Base-by-base conservation (phyloP, 2,888 invertebrate genomes). In the Craniophora ligustri region DNA sequence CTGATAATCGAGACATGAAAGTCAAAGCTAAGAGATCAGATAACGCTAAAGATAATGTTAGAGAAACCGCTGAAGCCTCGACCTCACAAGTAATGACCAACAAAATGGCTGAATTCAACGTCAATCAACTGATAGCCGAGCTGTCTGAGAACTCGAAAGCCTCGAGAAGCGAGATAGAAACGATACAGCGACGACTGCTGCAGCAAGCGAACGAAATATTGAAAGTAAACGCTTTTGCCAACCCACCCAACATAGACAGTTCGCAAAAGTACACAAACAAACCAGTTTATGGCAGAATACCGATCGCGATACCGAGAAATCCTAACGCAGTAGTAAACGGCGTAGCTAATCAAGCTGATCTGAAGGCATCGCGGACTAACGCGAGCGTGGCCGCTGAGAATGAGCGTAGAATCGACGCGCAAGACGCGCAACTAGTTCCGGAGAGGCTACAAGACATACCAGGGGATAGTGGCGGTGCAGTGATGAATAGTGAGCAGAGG, bases 141-240 rank as follows among this genome's bases (percentile, higher is more conserved):
- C 78, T 93, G 44, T 91, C 93, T 2, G 84, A 90, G 67, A 93
- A 92, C 71, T 90, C 93, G 4, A 88, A 81, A 75, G 91, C 89
- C 2, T 90, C 93, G 8, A 89, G 84, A 82, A 79, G 80, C 21
- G 93, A 93, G 81, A 92, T 93, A 77, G 90, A 92, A 76, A 84
- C 84, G 47, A 92, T 93, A 78, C 93, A 93, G 72, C 82, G 86
- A 47, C 86, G 88, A 68, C 71, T 92, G 30, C 72, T 93, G 11
- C 91, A 92, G 42, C 93, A 93, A 74, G 92, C 93, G 10, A 92
- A 92, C 63, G 89, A 91, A 69, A 91, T 93, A 82, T 78, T 93
- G 76, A 93, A 91, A 89, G 92, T 92, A 62, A 92, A 89, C 75
- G 82, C 88, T 55, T 91, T 91, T 68, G 91, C 85, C 34, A 88